A percentile compares a stretch with the other conserved stretches of the same genome.
Conservation (phyloP, 2,888 invertebrate species). For the Galerucella calmariensis region DNA sequence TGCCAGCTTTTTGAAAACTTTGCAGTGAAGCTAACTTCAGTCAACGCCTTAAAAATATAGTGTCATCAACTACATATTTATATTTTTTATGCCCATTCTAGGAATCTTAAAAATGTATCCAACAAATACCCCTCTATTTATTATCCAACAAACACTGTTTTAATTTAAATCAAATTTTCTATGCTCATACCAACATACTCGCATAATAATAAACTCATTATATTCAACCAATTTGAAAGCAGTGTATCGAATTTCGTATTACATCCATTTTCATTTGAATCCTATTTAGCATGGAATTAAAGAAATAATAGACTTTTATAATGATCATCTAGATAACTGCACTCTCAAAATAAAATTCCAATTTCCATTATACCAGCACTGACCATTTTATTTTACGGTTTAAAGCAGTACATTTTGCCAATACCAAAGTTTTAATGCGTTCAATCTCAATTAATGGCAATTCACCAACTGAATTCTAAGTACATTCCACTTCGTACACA, state of each 20-base stretch:
- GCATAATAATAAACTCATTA: background rate
- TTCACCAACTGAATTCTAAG: background rate
- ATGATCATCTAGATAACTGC: background rate
- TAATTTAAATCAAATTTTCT: background rate
- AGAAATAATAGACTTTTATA: slow-evolving; percentile 1
- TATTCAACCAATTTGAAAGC: background rate
- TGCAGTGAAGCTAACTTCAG: too few species aligned
- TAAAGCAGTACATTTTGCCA: background rate
- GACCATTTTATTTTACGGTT: background rate
- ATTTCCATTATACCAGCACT: background rate
- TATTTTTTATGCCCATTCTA: too few species aligned
- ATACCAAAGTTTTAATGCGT: background rate
- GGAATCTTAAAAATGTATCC: too few species aligned
- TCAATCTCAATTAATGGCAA: background rate
- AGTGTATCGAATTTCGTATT: slow-evolving; percentile 7
- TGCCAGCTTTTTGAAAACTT: too few species aligned
- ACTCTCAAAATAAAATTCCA: slow-evolving; percentile 1
- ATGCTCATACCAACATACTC: background rate
- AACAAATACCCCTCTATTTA: too few species aligned
- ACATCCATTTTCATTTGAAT: background rate
- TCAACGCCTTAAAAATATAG: too few species aligned
- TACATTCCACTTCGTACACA: too few species aligned
- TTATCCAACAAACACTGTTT: background rate
- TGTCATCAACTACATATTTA: too few species aligned
- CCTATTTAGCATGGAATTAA: background rate